phyloP scores from a whole-genome alignment of 2,797 vertebrate species.

The Rhinophrynus dorsalis region DNA sequence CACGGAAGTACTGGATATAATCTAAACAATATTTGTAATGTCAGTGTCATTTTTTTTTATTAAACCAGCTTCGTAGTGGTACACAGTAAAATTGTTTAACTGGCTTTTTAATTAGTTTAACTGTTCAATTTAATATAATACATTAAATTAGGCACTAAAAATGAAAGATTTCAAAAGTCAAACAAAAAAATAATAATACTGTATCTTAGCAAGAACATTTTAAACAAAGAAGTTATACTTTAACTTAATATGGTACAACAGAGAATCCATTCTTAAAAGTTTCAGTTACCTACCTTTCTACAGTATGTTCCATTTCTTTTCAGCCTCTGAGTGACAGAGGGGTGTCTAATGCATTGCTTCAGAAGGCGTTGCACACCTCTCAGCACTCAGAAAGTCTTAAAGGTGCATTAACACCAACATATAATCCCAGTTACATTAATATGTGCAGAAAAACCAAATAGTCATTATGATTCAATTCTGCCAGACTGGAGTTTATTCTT shows the following conservation, averaged over 20 bases:
- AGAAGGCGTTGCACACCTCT: too few species aligned
- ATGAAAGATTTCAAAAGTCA: slow-evolving; percentile 69
- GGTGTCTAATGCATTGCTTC: too few species aligned
- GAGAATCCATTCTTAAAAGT: slow-evolving; percentile 73
- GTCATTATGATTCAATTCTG: too few species aligned
- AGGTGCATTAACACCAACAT: too few species aligned
- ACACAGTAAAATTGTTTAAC: slow-evolving; percentile 15
- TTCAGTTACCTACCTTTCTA: slow-evolving; percentile 73
- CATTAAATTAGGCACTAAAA: slow-evolving; percentile 19
- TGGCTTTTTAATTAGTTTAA: slow-evolving; percentile 3
- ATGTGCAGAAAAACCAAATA: too few species aligned
- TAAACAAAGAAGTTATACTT: slow-evolving; percentile 78
- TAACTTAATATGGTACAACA: slow-evolving; percentile 80
- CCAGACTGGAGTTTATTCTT: too few species aligned
- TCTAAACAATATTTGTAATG: background rate
- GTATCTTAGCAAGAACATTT: slow-evolving; percentile 83
- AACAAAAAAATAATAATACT: slow-evolving; percentile 78
- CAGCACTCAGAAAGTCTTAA: too few species aligned
- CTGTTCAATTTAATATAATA: slow-evolving; percentile 7
- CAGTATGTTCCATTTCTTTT: slow-evolving; percentile 65
- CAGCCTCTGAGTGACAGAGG: too few species aligned
- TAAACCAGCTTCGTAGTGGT: slow-evolving; percentile 10
- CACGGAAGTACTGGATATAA: too few species aligned
- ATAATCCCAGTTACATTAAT: too few species aligned
- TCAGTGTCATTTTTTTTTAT: slow-evolving; percentile 20